These are phyloP conservation scores for Seladonia tumulorum DNA, from an alignment of 2,888 invertebrate genomes.

Conservation along the genomic window DNA sequence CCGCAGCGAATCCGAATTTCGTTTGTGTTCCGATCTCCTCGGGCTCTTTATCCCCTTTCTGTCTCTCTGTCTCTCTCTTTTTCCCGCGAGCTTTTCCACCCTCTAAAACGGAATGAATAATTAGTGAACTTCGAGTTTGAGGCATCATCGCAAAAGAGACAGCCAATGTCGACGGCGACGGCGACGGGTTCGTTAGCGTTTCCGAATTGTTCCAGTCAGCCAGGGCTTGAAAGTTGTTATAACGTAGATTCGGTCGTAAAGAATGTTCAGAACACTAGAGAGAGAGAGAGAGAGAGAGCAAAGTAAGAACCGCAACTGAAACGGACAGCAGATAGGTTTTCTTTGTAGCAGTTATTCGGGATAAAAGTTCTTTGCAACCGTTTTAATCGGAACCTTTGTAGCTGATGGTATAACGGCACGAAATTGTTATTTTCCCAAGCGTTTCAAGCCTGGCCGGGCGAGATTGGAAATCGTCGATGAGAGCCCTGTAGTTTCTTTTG, in stretches of 20 bases:
- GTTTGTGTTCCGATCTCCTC: constrained; percentile 33
- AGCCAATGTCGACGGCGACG: neutral
- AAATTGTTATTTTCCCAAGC: neutral
- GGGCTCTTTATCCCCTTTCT: neutral
- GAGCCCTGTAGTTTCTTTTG: neutral
- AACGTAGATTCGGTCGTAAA: neutral
- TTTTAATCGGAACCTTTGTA: neutral
- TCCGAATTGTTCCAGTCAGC: neutral
- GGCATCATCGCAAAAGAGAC: neutral
- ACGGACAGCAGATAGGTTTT: neutral
- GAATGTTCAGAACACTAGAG: neutral
- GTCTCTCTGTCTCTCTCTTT: too few relatives aligned
- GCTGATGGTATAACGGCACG: neutral
- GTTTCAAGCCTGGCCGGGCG: neutral
- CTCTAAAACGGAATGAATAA: constrained; percentile 21
- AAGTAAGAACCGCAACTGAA: neutral
- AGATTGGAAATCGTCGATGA: neutral
- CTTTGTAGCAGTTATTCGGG: neutral
- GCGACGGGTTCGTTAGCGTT: neutral
- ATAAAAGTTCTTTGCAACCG: neutral
- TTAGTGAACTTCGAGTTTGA: neutral
- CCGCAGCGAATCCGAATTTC: constrained; percentile 28
- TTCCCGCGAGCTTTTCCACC: constrained; percentile 1
- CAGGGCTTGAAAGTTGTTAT: neutral
- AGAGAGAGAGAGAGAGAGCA: neutral